Evolutionary conservation across 2,113 vertebrate species (phyloP), one percentile per base, ranked within the genome.

Genomic region (Blennius ocellaris): DNA sequence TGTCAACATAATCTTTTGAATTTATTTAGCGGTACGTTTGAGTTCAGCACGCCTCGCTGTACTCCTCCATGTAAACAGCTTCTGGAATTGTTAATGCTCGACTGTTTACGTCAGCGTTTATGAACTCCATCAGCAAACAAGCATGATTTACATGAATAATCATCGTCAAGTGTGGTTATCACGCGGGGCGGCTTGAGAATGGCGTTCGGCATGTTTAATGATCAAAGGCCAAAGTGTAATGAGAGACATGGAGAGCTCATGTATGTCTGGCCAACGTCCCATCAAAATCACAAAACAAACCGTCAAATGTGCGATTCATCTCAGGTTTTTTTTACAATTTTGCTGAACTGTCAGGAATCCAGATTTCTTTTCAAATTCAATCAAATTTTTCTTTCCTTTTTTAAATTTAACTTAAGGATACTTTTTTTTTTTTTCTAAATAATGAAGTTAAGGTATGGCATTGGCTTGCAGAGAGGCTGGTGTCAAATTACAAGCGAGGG

Each of bases 1-100:
- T 87, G 85, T 89, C 91, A 89, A 63, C 73, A 78, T 87, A 80
- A 88, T 85, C 80, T 85, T 30, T 76, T 80, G 69, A 83, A 89
- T 83, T 77, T 74, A 90, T 87, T 88, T 87, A 75, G 64, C 61
- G 74, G 61, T 82, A 83, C 85, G 78, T 72, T 83, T 81, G 76
- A 88, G 83, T 74, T 80, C 67, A 68, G 50, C 82, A 70, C 14
- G 76, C 84, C 67, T 87, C 78, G 49, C 73, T 87, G 81, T 87
- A 45, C 71, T 60, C 73, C 54, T 82, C 65, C 76, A 78, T 88
- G 83, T 89, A 81, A 87, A 90, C 78, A 86, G 80, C 83, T 82
- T 87, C 61, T 68, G 79, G 72, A 84, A 87, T 80, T 78, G 66
- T 82, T 80, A 87, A 87, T 77, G 76, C 77, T 71, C 60, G 69